Percentiles rank a stretch among this genome's conserved stretches.
These are phyloP conservation scores for Muscicapa adusta DNA, from an alignment of 2,113 vertebrate species.

Conservation along the genomic window DNA sequence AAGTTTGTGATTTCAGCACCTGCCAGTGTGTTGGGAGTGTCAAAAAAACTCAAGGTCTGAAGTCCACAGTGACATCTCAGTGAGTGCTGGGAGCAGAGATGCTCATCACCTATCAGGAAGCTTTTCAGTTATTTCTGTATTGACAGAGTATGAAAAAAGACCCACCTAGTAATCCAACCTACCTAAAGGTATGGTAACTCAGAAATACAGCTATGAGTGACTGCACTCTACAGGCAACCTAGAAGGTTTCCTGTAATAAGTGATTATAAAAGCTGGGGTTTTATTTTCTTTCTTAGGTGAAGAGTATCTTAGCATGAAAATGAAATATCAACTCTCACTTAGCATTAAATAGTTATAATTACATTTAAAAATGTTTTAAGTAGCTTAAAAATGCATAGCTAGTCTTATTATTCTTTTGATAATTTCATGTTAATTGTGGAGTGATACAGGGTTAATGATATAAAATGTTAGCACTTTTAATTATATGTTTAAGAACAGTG, in stretches of 20 bases:
- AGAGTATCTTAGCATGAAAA: not conserved
- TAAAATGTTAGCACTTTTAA: constrained; percentile 7
- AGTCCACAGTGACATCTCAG: not conserved
- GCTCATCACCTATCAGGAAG: not conserved
- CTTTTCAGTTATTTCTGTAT: not conserved
- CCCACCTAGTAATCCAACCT: not conserved
- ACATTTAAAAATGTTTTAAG: not conserved
- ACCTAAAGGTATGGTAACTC: not conserved
- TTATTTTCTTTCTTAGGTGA: not conserved
- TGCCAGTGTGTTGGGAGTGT: not conserved
- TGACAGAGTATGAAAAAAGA: not conserved
- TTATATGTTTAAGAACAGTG: constrained; percentile 40
- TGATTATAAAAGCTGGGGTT: not conserved
- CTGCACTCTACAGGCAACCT: not conserved
- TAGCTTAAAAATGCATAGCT: not conserved
- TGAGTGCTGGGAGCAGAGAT: not conserved
- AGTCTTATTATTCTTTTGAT: not conserved
- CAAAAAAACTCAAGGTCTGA: not conserved
- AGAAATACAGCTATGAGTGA: not conserved
- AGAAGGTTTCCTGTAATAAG: not conserved
- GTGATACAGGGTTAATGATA: constrained; percentile 1
- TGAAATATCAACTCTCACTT: not conserved
- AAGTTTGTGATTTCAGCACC: not conserved
- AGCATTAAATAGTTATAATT: not conserved
- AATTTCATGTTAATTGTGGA: constrained; percentile 2